A percentile compares a stretch with the other conserved stretches of the same genome.
These are phyloP conservation scores for Rhinogobius similis DNA, from an alignment of 2,113 vertebrate species.

Conservation along the genomic window DNA sequence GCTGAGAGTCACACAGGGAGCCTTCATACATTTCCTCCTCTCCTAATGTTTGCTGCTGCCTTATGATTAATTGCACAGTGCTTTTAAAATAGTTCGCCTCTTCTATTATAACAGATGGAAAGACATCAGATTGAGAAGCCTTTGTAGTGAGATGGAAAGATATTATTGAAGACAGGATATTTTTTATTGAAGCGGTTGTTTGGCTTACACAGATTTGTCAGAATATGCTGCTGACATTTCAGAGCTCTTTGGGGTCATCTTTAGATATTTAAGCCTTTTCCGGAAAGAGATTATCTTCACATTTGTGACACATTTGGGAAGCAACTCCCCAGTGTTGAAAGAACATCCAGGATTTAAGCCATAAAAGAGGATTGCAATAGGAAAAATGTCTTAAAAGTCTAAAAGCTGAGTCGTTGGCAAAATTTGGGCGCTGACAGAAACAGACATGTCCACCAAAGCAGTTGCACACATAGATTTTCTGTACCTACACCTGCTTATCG, in stretches of 20 bases:
- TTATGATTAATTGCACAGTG: slow-evolving; percentile 72
- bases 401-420: slow-evolving; percentile 32
- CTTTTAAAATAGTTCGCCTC: slow-evolving; percentile 68
- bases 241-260: slow-evolving; percentile 40
- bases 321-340: slow-evolving; percentile 25
- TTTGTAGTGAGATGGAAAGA: not conserved
- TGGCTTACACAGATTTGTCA: not conserved
- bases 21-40: slow-evolving; percentile 52
- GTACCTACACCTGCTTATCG: slow-evolving; percentile 58
- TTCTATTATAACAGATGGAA: slow-evolving; percentile 30
- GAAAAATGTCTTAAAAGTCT: slow-evolving; percentile 38
- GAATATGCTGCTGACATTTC: slow-evolving; percentile 32
- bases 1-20: slow-evolving; percentile 58
- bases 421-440: slow-evolving; percentile 42
- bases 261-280: slow-evolving; percentile 33
- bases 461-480: slow-evolving; percentile 40
- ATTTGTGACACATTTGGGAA: slow-evolving; percentile 36
- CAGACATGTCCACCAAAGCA: slow-evolving; percentile 23
- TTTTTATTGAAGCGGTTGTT: not conserved
- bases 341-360: slow-evolving; percentile 32
- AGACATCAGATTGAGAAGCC: not conserved
- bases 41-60: slow-evolving; percentile 58
- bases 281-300: slow-evolving; percentile 49
- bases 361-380: slow-evolving; percentile 47
- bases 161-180: slow-evolving; percentile 1